A percentile compares a stretch with the other conserved stretches of the same genome.
These are phyloP conservation scores for Oncopodura yosiiana DNA, from an alignment of 1,140 invertebrate genomes.

Conservation along the genomic window DNA sequence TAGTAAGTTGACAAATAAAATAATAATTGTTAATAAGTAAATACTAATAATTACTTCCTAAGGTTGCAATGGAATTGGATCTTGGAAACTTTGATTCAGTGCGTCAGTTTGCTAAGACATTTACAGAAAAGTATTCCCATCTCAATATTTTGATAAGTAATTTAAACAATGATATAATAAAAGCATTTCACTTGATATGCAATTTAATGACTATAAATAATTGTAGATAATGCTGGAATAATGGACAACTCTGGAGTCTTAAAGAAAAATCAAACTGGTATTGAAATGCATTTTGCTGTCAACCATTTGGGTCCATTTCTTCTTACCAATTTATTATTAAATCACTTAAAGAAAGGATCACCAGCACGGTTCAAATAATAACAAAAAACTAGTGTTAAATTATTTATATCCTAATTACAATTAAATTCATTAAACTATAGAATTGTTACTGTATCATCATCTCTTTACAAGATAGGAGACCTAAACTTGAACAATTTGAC, in stretches of 20 bases:
- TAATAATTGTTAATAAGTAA: too few relatives aligned
- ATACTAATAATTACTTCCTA: too few relatives aligned
- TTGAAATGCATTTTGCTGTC: conserved; percentile 7
- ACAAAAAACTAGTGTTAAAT: background rate
- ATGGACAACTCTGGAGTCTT: background rate
- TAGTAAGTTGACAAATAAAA: too few relatives aligned
- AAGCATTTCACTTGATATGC: too few relatives aligned
- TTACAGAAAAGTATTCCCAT: background rate
- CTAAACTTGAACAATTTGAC: conserved; percentile 42
- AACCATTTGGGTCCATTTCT: conserved; percentile 16
- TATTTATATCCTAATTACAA: background rate
- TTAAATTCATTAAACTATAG: background rate
- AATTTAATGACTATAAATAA: too few relatives aligned
- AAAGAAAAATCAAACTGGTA: background rate
- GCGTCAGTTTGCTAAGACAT: background rate
- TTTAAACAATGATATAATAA: too few relatives aligned
- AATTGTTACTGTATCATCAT: conserved; percentile 12
- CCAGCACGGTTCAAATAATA: conserved; percentile 1
- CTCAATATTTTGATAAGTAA: conserved; percentile 10
- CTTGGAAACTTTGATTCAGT: background rate
- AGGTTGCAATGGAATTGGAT: conserved; percentile 11
- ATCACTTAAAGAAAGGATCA: background rate
- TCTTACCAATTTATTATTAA: conserved; percentile 9
- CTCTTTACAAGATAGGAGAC: background rate
- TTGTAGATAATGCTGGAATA: conserved; percentile 10